Evolutionary conservation across 2,797 vertebrate genomes (phyloP).

Genomic region (Melanotaenia pygmaea): DNA sequence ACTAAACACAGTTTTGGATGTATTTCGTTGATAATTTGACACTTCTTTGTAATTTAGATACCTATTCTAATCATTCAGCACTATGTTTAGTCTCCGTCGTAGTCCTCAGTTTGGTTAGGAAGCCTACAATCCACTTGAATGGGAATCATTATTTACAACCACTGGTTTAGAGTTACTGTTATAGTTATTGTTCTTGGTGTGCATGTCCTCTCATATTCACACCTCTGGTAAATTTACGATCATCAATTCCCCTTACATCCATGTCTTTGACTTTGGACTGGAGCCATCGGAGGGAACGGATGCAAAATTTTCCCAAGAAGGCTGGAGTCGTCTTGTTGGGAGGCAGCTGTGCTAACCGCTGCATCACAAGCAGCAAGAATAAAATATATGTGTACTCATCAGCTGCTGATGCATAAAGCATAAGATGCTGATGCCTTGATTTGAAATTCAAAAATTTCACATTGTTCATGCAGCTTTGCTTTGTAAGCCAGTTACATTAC

Average conservation of each 20-base stretch:
- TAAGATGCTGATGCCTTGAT: background rate
- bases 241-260: background rate
- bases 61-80: background rate
- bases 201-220: background rate
- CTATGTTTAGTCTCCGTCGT: background rate
- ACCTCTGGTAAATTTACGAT: background rate
- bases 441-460: background rate
- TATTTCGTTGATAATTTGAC: background rate
- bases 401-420: constrained; percentile 1
- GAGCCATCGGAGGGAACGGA: background rate
- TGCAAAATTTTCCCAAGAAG: background rate
- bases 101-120: background rate
- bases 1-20: background rate
- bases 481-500: background rate
- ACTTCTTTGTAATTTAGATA: background rate
- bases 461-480: constrained; percentile 3
- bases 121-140: background rate
- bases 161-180: background rate
- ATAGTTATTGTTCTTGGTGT: background rate
- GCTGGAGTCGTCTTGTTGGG: background rate
- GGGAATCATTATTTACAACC: background rate
- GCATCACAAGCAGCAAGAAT: background rate
- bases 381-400: background rate
- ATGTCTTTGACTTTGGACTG: background rate
- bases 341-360: background rate